Evolutionary conservation across 2,797 vertebrate species (phyloP).

Genomic region (Hydrophis major): DNA sequence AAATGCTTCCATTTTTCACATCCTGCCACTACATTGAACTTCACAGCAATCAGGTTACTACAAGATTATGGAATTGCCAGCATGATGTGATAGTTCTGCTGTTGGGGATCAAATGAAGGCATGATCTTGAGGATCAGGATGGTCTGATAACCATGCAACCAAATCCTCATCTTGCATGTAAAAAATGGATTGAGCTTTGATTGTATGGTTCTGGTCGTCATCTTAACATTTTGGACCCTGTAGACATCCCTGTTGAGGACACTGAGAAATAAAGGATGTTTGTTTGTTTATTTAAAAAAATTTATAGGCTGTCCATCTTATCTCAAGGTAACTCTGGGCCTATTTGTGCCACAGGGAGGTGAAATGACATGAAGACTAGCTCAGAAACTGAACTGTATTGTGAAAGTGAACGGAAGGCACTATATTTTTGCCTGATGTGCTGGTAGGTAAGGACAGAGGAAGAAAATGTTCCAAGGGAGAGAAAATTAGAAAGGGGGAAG

Average conservation of each 20-base stretch:
- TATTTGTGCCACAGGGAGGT: background rate
- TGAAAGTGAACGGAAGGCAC: background rate
- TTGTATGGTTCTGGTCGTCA: background rate
- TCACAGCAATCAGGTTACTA: background rate
- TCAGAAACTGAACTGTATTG: background rate
- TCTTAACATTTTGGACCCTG: background rate
- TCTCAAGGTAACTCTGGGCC: background rate
- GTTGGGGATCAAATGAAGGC: background rate
- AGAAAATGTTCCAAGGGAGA: background rate
- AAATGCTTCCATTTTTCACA: background rate
- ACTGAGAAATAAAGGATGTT: background rate
- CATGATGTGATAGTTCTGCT: background rate
- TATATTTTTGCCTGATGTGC: background rate
- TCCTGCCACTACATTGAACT: background rate
- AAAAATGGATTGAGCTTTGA: background rate
- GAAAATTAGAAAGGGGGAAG: background rate
- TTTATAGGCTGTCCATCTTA: background rate
- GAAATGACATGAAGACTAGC: background rate
- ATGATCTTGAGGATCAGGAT: background rate
- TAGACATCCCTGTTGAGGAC: background rate
- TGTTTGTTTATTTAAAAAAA: background rate
- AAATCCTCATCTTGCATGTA: background rate
- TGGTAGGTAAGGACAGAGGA: background rate
- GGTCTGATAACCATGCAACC: background rate
- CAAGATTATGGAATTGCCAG: background rate